Base-by-base conservation (phyloP, 1,140 invertebrate genomes). In the Tetramorium parvispinum region DNA sequence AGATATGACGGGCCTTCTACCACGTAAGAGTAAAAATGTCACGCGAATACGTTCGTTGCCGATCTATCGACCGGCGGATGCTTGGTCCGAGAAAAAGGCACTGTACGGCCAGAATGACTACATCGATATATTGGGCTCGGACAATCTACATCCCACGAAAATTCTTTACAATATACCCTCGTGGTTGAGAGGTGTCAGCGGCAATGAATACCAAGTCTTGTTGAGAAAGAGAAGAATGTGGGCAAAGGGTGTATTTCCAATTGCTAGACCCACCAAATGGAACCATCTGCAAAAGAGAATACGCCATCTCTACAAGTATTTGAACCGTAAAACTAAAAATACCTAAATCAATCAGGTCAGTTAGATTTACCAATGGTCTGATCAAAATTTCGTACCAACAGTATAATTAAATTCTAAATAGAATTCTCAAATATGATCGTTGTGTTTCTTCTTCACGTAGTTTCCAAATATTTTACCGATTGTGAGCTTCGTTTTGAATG, bases 101-200 rank as follows among this genome's bases (percentile, higher is more conserved):
- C 92, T 98, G 0, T 99, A 98, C 96, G 98, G 98, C 1, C 98
- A 99, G 93, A 99, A 99, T 96, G 98, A 99, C 95, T 99, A 99
- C 92, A 99, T 99, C 77, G 98, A 99, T 95, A 99, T 99, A 73
- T 95, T 99, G 43, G 98, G 98, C 2, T 96, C 97, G 93, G 97
- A 97, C 68, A 96, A 96, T 11, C 87, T 99, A 40, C 97, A 98
- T 94, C 98, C 98, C 1, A 97, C 97, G 0, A 97, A 96, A 92
- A 96, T 98, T n/a, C 91, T 98, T 2, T 98, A 99, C 88, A 96
- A 97, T 88, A 96, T 99, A 13, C 98, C 98, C 0, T 93, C 95
- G 0, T 99, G 98, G 98, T 95, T 99, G 18, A 96, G 97, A 92
- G 98, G 98, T 57, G 97, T 98, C 37, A 96, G 95, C n/a, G 98